Base-by-base conservation (phyloP, 2,113 vertebrate genomes). In the Australoheros scitulus region DNA sequence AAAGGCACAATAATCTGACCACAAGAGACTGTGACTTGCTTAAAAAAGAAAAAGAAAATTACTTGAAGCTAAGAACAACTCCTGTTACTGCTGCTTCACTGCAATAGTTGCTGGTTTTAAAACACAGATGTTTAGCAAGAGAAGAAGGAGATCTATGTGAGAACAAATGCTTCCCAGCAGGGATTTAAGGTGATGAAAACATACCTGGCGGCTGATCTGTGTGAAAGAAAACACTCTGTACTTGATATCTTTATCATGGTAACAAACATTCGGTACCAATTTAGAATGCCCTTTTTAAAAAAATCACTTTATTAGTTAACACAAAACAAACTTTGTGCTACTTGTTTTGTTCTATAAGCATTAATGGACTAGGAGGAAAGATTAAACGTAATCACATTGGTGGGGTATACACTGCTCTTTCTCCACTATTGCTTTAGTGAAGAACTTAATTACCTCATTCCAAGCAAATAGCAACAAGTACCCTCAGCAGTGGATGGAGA, bases 401-500 rank as follows among this genome's bases (percentile, higher is more conserved):
- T 63, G 79, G 55, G 1, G 22, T 79, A 59, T 18, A 34, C 15
- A 20, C 36, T 63, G 59, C 70, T 75, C 11, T 61, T 78, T 83
- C 47, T 32, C 34, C 1, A 24, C 61, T 58, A 80, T 64, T 61
- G 75, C 76, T 82, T 77, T 61, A 32, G 43, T 32, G n/a, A 29
- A 83, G 65, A 77, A 82, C 29, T 47, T 82, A 89, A 91, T 86
- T 80, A 84, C 56, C 74, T 81, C 80, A 56, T 84, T 77, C 77
- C 22, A 22, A 65, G 80, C 36, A 88, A 85, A 89, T 64, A 80
- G 77, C 64, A 50, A 56, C 18, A 59, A 89, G 22, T 18, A 77
- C 22, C 68, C 36, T 85, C 79, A 26, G 84, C 14, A 79, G n/a
- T 4, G 24, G 20, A 61, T 50, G n/a, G 43, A 81, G 77, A 24